Evolutionary conservation across 2,888 invertebrate genomes (phyloP).

Genomic region (Aproaerema taeniolella): DNA sequence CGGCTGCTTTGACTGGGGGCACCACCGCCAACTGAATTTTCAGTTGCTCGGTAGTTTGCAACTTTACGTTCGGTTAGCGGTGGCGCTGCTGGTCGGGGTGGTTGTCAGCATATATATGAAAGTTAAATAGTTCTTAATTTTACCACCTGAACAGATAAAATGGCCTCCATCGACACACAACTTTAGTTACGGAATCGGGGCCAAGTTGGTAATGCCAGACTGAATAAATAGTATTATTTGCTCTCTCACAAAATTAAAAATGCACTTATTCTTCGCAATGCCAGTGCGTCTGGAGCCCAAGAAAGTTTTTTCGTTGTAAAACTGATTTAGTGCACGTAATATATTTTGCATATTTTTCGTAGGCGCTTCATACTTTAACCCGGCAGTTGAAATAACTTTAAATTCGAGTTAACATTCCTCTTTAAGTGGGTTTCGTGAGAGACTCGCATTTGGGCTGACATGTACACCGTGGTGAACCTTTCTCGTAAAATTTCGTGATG

Average conservation of each 20-base stretch:
- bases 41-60: not conserved
- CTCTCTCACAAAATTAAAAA: not conserved
- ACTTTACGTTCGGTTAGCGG: not conserved
- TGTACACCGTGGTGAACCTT: not conserved
- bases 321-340: slow-evolving; percentile 27
- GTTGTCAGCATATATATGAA: no score
- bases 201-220: no score
- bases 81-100: not conserved
- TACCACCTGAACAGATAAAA: not conserved
- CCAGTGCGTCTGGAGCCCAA: slow-evolving; percentile 13
- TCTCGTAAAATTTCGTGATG: not conserved
- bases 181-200: no score
- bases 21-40: no score
- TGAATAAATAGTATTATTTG: not conserved
- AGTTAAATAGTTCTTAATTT: not conserved
- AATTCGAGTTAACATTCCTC: slow-evolving; percentile 47
- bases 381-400: slow-evolving; percentile 43
- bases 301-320: slow-evolving; percentile 30
- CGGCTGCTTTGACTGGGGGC: no score
- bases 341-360: slow-evolving; percentile 32
- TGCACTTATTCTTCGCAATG: not conserved
- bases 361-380: slow-evolving; percentile 37
- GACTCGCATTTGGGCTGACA: slow-evolving; percentile 14
- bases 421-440: slow-evolving; percentile 35
- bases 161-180: not conserved